Base-by-base conservation (phyloP, 2,797 vertebrate genomes). In the Odontamblyopus lacepedii region DNA sequence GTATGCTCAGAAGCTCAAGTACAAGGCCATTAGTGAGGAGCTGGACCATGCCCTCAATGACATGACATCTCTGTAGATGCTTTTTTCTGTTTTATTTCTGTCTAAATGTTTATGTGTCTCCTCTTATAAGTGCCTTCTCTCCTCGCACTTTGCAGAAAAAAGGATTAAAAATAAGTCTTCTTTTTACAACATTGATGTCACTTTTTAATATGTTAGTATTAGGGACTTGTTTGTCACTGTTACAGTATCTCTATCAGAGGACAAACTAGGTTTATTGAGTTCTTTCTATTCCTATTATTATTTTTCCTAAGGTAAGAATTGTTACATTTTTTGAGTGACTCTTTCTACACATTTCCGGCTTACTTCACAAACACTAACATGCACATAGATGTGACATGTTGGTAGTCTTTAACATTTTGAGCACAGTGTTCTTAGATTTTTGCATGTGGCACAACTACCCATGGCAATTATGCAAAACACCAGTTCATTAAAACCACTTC, bases 1-100 rank as follows among this genome's bases (percentile, higher is more conserved):
- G 38, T 97, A 97, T 2, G 93, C 96, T 90, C 96, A 97, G 95
- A 98, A 98, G 94, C 95, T 98, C 87, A 98, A 98, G 93, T 96
- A 96, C 94, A 98, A 96, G 89, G 96, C 96, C 51, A 95, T 97
- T 95, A 98, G 96, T 2, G 94, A 98, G 92, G 96, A 97, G 94
- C 94, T 97, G 80, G 96, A 96, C 93, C 96, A 96, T 91, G 95
- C 96, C 57, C 96, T 98, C 87, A 96, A 95, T 88, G 95, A 97
- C 83, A 96, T 95, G 95, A 97, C 95, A 71, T 98, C 96, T 69
- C 85, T 97, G 91, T 97, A 95, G 94, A 82, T 66, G 76, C 19
- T 71, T 71, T 30, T 30, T 63, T 70, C 48, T 67, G 55, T 76
- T 23, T 75, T 63, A n/a, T 19, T 69, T 81, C 69, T 66, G 74